Evolutionary conservation across 2,113 vertebrate species (phyloP).

Genomic region (Ibidorhyncha struthersii): DNA sequence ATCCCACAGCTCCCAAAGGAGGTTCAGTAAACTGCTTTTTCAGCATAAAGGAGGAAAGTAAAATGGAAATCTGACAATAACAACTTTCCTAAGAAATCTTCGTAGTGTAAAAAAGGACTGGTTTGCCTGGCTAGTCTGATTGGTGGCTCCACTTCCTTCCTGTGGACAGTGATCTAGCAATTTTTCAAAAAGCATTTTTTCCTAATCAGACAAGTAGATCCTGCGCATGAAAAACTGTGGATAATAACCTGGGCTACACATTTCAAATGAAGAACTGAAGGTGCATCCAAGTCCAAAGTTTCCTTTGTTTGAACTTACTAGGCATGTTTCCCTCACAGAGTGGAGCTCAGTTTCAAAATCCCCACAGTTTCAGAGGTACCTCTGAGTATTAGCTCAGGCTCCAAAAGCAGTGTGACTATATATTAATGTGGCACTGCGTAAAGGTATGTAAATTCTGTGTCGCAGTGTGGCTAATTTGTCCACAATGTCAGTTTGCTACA

Average conservation of each 20-base stretch:
- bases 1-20: not conserved
- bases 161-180: not conserved
- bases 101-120: not conserved
- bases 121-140: not conserved
- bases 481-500: not conserved
- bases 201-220: not conserved
- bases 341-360: not conserved
- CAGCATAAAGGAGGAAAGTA: not conserved
- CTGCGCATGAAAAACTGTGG: not conserved
- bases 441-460: not conserved
- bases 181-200: not conserved
- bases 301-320: not conserved
- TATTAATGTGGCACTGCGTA: not conserved
- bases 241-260: not conserved
- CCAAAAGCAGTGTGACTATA: rapidly evolving
- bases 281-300: not conserved
- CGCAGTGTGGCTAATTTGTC: not conserved
- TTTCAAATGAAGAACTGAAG: not conserved
- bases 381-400: not conserved
- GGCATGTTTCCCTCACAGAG: not conserved
- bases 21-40: not conserved
- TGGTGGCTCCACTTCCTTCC: not conserved
- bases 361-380: not conserved
- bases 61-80: not conserved
- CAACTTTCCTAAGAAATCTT: not conserved